phyloP scores from a whole-genome alignment of 2,797 vertebrate species.

The Aselliscus stoliczkanus region DNA sequence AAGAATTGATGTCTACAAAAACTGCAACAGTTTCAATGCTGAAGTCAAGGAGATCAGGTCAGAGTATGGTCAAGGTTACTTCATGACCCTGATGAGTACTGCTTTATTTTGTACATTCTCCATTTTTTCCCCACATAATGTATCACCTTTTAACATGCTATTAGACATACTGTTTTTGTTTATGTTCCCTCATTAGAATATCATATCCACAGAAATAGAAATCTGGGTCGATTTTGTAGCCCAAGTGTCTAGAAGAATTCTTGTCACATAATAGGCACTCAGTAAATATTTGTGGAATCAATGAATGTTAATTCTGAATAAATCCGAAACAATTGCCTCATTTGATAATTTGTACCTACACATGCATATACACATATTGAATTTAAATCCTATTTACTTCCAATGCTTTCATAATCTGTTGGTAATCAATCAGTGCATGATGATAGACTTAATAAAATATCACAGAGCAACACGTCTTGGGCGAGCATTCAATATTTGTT shows the following conservation, averaged over 20 bases:
- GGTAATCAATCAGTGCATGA: neutral
- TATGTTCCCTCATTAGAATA: neutral
- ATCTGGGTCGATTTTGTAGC: neutral
- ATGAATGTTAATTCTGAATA: neutral
- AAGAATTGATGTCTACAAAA: neutral
- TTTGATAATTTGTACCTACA: neutral
- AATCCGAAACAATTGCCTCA: neutral
- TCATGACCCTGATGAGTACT: neutral
- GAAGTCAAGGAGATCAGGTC: neutral
- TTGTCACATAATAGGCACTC: neutral
- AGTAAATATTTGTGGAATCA: neutral
- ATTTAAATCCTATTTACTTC: slow-evolving; percentile 30
- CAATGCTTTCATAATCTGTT: neutral
- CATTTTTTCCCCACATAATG: neutral
- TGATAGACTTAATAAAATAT: neutral
- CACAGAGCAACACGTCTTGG: neutral
- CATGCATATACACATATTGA: neutral
- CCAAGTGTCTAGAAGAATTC: neutral
- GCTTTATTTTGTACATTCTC: neutral
- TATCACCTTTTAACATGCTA: neutral
- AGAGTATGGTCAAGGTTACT: neutral
- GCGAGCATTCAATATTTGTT: neutral
- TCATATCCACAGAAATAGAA: neutral
- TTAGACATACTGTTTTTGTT: neutral
- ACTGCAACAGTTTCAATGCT: neutral